phyloP scores from a whole-genome alignment of 2,888 invertebrate genomes.

The Eupithecia exiguata region DNA sequence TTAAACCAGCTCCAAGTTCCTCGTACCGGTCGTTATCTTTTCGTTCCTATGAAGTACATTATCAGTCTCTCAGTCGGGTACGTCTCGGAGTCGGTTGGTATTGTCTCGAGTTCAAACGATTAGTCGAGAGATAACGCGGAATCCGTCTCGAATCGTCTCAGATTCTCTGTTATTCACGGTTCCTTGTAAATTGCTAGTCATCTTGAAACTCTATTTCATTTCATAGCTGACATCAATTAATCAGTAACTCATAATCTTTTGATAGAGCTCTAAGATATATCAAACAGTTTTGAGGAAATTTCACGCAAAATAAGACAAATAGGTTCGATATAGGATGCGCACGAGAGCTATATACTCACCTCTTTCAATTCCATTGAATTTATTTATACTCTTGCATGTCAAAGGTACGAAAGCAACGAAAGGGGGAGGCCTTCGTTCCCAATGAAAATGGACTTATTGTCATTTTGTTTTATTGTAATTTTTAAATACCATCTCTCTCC shows the following conservation, averaged over 20 bases:
- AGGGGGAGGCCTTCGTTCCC: too few species aligned
- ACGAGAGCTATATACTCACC: not conserved
- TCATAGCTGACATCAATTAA: not conserved
- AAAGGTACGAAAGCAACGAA: not conserved
- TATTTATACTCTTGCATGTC: not conserved
- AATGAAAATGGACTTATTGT: too few species aligned
- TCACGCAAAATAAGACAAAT: not conserved
- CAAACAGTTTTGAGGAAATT: not conserved
- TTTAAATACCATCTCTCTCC: not conserved
- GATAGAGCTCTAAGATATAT: not conserved
- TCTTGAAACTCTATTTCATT: not conserved
- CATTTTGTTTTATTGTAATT: too few species aligned
- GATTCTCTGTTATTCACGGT: not conserved
- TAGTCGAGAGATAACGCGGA: not conserved
- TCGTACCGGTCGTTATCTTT: not conserved
- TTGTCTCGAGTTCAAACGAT: constrained; percentile 4
- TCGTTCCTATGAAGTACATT: not conserved
- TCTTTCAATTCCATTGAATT: not conserved
- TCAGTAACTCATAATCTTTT: not conserved
- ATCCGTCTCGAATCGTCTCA: not conserved
- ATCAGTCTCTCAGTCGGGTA: not conserved
- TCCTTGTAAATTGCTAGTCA: not conserved
- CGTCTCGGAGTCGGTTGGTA: not conserved
- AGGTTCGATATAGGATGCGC: not conserved
- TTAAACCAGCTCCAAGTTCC: not conserved